Evolutionary conservation across 2,797 vertebrate species (phyloP), one percentile per base, ranked within the genome.

Genomic region (Brachyalestes nurse): DNA sequence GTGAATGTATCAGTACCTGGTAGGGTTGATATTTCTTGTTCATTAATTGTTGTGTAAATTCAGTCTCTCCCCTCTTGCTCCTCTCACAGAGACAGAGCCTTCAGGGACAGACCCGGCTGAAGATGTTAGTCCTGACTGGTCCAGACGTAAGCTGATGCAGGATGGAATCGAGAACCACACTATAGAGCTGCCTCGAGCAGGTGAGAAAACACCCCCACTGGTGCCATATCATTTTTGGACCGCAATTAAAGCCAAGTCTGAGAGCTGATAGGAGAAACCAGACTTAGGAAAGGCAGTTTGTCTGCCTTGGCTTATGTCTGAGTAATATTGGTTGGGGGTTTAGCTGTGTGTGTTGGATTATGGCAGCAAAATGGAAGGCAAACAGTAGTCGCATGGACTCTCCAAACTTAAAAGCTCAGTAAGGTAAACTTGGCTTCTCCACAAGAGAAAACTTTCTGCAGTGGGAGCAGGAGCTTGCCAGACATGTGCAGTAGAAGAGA

Each of bases 111-210:
- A 77, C 80, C 78, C 80, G 51, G 87, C 83, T 69, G 88, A 85
- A 83, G 86, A 80, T 25, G 84, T 53, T 2, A 81, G 60, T 55
- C 74, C 61, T 40, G 85, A 83, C 81, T 89, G 78, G 85, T 88
- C 90, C 88, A 90, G 88, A 25, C 94, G 94, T 77, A 91, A 87
- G 77, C 88, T 95, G 89, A 86, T 94, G 90, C 89, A 93, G 86
- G 91, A 94, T 77, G 87, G 84, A 70, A 77, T 88, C 14, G 92
- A 92, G 82, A 95, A 95, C 91, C 90, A 92, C 83, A 94, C 88
- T 62, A 58, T 86, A 79, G 89, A 89, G 80, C 86, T 90, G 78
- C 93, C 90, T 8, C 87, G 92, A 88, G 92, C 93, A 90, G 94
- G 94, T 95, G 87, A 91, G 91, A 84, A 70, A 14, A 42, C 28